These are phyloP conservation scores for Teleogryllus oceanicus DNA, from an alignment of 2,888 invertebrate species.

Conservation along the genomic window DNA sequence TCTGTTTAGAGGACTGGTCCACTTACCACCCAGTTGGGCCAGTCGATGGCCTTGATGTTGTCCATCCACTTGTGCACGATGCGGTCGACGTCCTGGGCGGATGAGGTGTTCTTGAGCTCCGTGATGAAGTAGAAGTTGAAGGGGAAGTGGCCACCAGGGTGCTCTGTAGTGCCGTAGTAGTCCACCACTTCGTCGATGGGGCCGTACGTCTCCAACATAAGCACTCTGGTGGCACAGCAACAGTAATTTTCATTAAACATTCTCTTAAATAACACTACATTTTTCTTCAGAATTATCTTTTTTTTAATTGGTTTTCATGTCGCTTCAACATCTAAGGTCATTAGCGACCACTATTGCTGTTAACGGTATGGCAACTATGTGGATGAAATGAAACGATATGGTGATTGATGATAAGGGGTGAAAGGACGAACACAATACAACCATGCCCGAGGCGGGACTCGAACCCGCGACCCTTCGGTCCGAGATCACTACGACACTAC, in stretches of 20 bases:
- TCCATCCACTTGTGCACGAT: constrained; percentile 57
- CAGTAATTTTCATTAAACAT: background rate
- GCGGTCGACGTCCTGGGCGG: constrained; percentile 52
- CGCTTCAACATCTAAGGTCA: too few species aligned
- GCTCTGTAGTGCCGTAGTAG: constrained; percentile 56
- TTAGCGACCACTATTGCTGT: too few species aligned
- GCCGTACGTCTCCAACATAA: constrained; percentile 62
- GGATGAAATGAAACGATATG: too few species aligned
- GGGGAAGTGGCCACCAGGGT: constrained; percentile 58
- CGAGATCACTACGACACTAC: too few species aligned
- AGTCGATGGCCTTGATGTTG: constrained; percentile 55
- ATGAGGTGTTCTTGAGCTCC: constrained; percentile 50
- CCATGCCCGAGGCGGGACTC: too few species aligned
- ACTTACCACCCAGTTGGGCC: constrained; percentile 62
- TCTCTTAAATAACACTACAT: too few species aligned
- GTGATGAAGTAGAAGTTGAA: constrained; percentile 64
- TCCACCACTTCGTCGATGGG: constrained; percentile 55
- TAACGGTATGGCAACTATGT: too few species aligned
- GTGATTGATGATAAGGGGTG: too few species aligned
- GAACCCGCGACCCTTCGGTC: too few species aligned
- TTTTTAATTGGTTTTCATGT: too few species aligned
- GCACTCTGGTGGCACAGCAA: constrained; percentile 46
- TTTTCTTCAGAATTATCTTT: too few species aligned
- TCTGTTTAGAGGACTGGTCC: background rate
- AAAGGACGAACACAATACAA: too few species aligned